Evolutionary conservation across 2,113 vertebrate genomes (phyloP).

Genomic region (Ctenodactylus gundi): DNA sequence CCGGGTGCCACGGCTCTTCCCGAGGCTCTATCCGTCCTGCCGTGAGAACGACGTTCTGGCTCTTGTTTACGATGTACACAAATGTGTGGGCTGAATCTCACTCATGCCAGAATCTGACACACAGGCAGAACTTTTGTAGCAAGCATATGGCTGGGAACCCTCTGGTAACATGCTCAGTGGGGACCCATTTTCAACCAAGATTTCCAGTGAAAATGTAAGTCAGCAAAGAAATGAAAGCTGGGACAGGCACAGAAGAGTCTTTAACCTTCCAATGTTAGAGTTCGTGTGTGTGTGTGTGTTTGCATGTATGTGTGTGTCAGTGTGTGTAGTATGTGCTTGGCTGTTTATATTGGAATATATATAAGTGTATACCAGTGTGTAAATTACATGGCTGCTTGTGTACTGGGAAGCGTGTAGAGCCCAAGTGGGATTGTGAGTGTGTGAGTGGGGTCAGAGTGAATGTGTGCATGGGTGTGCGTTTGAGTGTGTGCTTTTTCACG

Average conservation of each 20-base stretch:
- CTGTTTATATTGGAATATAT: not conserved
- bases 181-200: constrained; percentile 57
- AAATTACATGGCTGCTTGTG: not conserved
- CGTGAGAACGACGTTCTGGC: constrained; percentile 58
- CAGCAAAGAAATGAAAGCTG: constrained; percentile 46
- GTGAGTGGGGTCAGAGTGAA: not conserved
- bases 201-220: constrained; percentile 50
- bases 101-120: constrained; percentile 73
- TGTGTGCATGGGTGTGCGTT: not conserved
- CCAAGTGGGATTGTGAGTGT: not conserved
- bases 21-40: constrained; percentile 36
- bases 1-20: constrained; percentile 18
- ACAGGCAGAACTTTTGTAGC: constrained; percentile 75
- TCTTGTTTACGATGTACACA: constrained; percentile 47
- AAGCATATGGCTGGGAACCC: constrained; percentile 75
- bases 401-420: not conserved
- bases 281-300: not conserved
- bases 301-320: not conserved
- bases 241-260: not conserved
- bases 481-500: not conserved
- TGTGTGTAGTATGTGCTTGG: not conserved
- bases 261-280: not conserved
- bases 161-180: constrained; percentile 60
- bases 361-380: not conserved
- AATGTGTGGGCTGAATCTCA: constrained; percentile 56